Evolutionary conservation across 2,797 vertebrate species (phyloP).

Genomic region (Menidia menidia): DNA sequence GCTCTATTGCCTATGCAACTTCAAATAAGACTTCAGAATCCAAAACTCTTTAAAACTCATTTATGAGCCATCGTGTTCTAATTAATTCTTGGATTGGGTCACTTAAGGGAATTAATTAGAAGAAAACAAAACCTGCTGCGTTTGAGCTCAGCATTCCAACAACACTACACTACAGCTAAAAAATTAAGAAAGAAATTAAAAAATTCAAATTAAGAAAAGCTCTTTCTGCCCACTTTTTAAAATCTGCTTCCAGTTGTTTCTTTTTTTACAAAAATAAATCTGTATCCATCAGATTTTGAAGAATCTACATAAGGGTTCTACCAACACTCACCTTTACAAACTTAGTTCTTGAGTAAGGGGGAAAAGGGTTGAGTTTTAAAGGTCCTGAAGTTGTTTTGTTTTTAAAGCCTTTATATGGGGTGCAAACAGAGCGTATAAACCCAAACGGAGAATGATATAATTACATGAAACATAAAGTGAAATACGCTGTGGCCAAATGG

Average conservation of each 20-base stretch:
- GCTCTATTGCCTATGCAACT: background rate
- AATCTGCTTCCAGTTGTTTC: no score
- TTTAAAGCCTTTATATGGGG: background rate
- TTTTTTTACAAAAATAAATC: no score
- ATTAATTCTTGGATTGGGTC: conserved; percentile 3
- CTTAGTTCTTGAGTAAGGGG: no score
- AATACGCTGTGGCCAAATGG: conserved; percentile 34
- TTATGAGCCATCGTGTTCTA: background rate
- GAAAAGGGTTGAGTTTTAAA: no score
- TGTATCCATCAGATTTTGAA: no score
- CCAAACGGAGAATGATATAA: background rate
- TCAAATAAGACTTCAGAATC: conserved; percentile 1
- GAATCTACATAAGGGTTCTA: no score
- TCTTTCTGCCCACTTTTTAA: no score
- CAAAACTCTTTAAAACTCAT: conserved; percentile 3
- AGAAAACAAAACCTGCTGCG: background rate
- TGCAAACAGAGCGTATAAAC: background rate
- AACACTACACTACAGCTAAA: background rate
- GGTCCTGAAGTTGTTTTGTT: background rate
- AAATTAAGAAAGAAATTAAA: background rate
- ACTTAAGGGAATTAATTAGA: background rate
- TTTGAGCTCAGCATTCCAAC: background rate
- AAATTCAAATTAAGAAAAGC: background rate
- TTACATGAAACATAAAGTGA: conserved; percentile 17
- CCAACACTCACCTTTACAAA: no score